Conservation (phyloP, 2,113 vertebrate species). For the Stegastes partitus region DNA sequence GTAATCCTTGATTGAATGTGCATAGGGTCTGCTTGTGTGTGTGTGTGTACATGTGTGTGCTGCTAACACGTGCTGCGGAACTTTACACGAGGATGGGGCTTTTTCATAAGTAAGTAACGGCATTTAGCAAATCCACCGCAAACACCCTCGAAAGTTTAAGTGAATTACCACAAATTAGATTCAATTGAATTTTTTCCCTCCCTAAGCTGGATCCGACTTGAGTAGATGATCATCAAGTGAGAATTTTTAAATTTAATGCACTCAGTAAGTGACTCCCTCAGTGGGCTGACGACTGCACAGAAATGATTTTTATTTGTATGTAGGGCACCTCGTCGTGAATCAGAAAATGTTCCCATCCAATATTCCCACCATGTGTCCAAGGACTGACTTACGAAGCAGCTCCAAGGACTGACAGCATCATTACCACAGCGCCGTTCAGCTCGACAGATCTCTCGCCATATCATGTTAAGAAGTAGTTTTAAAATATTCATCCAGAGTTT, state of each 20-base stretch:
- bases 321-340: background rate
- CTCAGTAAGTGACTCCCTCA: background rate
- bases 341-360: background rate
- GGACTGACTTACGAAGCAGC: background rate
- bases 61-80: constrained; percentile 15
- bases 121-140: background rate
- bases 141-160: background rate
- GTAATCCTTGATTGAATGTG: constrained; percentile 49
- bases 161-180: background rate
- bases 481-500: background rate
- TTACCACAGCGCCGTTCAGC: background rate
- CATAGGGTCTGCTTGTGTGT: constrained; percentile 1
- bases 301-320: background rate
- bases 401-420: background rate
- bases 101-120: background rate
- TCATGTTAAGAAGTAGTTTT: background rate
- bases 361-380: background rate
- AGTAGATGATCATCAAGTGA: background rate
- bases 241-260: background rate
- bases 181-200: background rate
- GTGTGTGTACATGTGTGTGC: constrained; percentile 1
- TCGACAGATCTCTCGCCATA: background rate
- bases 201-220: background rate
- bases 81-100: background rate
- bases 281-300: background rate